Evolutionary conservation across 2,888 invertebrate genomes (phyloP).

Genomic region (Allolobophora icterica): DNA sequence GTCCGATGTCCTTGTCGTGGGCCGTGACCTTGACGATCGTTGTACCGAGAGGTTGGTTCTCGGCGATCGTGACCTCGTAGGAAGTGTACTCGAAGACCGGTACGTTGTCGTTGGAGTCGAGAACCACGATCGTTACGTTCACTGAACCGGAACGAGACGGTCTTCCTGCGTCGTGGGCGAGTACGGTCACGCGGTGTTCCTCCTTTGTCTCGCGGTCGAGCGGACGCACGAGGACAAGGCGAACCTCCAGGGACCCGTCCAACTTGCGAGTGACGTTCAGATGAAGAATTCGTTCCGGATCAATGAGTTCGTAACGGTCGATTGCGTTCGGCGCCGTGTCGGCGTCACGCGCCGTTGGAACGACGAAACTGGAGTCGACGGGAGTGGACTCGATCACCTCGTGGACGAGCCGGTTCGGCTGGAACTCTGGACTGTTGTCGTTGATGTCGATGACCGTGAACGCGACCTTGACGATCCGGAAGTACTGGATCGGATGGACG

Average conservation of each 20-base stretch:
- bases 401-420: constrained; percentile 26
- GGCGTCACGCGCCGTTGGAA: constrained; percentile 38
- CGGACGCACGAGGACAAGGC: constrained; percentile 43
- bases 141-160: constrained; percentile 45
- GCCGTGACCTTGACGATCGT: constrained; percentile 46
- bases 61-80: constrained; percentile 46
- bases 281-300: constrained; percentile 18
- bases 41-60: constrained; percentile 39
- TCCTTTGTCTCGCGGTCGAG: constrained; percentile 49
- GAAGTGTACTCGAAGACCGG: constrained; percentile 40
- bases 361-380: constrained; percentile 25
- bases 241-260: constrained; percentile 61
- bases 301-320: constrained; percentile 39
- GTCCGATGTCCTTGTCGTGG: constrained; percentile 46
- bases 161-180: constrained; percentile 48
- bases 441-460: constrained; percentile 48
- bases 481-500: constrained; percentile 43
- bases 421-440: constrained; percentile 49
- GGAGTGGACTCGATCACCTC: constrained; percentile 38
- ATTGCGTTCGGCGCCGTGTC: constrained; percentile 39
- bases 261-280: constrained; percentile 40
- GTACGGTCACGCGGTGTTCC: constrained; percentile 45
- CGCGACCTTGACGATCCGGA: constrained; percentile 47
- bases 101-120: constrained; percentile 46
- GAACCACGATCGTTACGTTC: constrained; percentile 40